Conservation (phyloP, 2,797 vertebrate species). For the Helarctos malayanus region DNA sequence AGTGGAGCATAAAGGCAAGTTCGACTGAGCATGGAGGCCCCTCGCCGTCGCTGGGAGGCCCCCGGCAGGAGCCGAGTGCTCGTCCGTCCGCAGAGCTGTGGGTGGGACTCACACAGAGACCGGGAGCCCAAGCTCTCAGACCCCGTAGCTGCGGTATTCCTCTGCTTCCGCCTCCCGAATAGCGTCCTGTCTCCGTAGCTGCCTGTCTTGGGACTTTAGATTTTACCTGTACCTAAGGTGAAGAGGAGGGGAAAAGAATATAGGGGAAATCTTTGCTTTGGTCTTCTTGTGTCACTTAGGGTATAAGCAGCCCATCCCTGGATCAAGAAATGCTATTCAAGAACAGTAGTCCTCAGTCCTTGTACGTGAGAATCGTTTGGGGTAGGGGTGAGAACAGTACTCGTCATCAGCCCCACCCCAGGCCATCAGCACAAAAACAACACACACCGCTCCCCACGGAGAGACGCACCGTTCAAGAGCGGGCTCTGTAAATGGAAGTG, state of each 20-base stretch:
- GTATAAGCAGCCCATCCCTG: background rate
- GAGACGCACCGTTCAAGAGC: background rate
- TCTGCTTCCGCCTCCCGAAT: background rate
- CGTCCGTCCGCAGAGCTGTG: background rate
- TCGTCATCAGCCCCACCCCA: background rate
- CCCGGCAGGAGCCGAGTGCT: background rate
- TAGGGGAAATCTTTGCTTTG: background rate
- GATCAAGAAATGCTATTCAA: background rate
- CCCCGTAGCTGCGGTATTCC: background rate
- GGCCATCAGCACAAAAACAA: background rate
- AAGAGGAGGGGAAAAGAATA: background rate
- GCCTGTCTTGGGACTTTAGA: background rate
- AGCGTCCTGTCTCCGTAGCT: background rate
- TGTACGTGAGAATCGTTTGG: background rate
- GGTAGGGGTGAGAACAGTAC: background rate
- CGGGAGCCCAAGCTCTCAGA: background rate
- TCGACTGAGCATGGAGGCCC: accelerated
- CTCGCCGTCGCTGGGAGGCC: accelerated
- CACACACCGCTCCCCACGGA: background rate
- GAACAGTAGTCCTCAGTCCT: background rate
- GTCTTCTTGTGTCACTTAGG: background rate
- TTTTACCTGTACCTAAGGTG: background rate
- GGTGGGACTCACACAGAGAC: background rate
- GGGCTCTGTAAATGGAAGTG: background rate
- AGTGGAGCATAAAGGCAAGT: background rate